These are phyloP conservation scores for Orchesella cincta DNA, from an alignment of 1,140 invertebrate species.

Conservation along the genomic window DNA sequence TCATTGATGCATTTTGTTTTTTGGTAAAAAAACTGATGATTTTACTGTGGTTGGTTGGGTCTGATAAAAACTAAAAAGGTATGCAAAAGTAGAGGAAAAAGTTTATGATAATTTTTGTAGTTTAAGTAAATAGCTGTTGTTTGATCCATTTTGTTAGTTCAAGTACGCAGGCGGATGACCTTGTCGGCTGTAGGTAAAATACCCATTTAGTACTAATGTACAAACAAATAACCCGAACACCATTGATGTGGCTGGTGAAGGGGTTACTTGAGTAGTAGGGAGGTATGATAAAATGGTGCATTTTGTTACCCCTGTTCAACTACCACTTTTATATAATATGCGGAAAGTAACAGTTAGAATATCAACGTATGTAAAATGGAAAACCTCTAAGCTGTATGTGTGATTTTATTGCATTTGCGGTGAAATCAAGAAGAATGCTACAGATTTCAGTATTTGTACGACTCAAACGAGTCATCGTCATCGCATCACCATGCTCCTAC, in stretches of 20 bases:
- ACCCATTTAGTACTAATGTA: background rate
- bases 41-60: too few species aligned
- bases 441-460: too few species aligned
- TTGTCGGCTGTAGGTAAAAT: background rate
- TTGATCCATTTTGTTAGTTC: slow-evolving; percentile 6
- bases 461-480: too few species aligned
- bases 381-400: background rate
- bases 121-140: background rate
- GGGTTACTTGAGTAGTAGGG: background rate
- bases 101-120: background rate
- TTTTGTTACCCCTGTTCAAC: background rate
- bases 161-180: slow-evolving; percentile 10
- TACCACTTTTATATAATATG: background rate
- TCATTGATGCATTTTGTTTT: background rate
- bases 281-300: background rate
- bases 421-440: background rate
- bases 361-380: background rate
- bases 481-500: too few species aligned
- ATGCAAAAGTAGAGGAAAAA: background rate
- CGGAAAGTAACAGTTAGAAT: slow-evolving; percentile 18
- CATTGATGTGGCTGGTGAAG: background rate
- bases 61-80: background rate
- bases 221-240: background rate
- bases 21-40: background rate
- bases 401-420: background rate